Base-by-base conservation (phyloP, 1,140 invertebrate species). In the Hermatobates lingyangjiaoensis region DNA sequence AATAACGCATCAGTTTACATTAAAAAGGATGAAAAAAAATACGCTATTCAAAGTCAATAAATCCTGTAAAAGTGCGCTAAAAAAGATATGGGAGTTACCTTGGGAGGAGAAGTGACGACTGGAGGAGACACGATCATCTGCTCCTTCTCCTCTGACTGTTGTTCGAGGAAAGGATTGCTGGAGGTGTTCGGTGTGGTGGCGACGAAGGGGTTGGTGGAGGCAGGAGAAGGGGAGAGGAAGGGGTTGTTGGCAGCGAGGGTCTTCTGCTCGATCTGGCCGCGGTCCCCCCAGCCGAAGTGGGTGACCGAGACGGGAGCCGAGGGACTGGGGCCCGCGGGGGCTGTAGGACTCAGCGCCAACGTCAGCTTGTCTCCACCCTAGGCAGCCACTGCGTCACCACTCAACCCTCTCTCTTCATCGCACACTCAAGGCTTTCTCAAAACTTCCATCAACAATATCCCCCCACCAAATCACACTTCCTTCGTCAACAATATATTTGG, bases 291-390 rank as follows among this genome's bases (percentile, higher is more conserved):
- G 5, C 69, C 68, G 53, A 73, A 74, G 59, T 73, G 73, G 1
- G 72, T 74, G 2, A 74, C 69, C 14, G 72, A 74, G 12, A 74
- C 72, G 0, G 72, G 68, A 52, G 45, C 53, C 44, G 54, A 59
- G 56, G 52, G 54, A 40, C 51, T 48, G 20, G 46, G 38, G 56
- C 49, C 55, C 45, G 51, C 51, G 18, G 45, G 27, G 4, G 44
- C 20, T 2, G 48, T 23, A 1, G 53, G 49, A 49, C 52, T 60
- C 14, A 58, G 73, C 53, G 76, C 71, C 46, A 83, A 65, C 39
- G 80, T 83, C 62, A 83, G 61, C 65, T 83, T 83, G 64, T 83
- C 80, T 57, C 80, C 81, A 57, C 81, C 81, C 80, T 77, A 62
- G 50, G 26, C 28, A 34, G 7, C 15, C 7, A 34, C 28, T 7